Evolutionary conservation across 1,140 invertebrate species (phyloP), one percentile per base, ranked within the genome.

Genomic region (Tetramorium alpestre): DNA sequence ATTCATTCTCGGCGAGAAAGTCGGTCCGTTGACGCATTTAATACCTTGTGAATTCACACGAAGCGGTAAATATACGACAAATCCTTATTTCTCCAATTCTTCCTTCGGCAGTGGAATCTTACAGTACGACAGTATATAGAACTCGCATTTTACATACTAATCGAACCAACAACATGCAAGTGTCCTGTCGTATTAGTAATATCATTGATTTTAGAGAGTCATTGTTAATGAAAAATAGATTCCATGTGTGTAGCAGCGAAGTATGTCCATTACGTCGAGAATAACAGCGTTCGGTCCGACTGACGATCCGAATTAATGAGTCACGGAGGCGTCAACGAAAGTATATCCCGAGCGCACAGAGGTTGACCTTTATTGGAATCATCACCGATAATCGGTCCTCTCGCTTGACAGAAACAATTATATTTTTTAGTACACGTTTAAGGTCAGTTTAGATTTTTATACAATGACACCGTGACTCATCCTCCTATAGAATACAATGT

Each of bases 361-460:
- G 56, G 28, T 64, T 38, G 75, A 81, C 58, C 62, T 62, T 80
- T 60, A 87, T 82, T 80, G 62, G 49, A 22, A 73, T 11, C 47
- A 51, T 62, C n/a, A 28, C 62, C 77, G 77, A 82, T 41, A 84
- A 84, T 89, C 81, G 82, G 51, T 65, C 87, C 54, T 88, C 84
- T 87, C 86, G 85, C 86, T 88, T 87, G 78, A 62, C 88, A 92
- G 60, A 87, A 90, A 73, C 87, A 89, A 90, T 91, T 88, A 88
- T 86, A 91, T 94, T 94, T 93, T 93, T 93, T 92, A 92, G 89
- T 92, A 92, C 85, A 88, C 86, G 80, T 91, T 78, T 93, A 92
- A 94, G 91, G 92, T 93, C 93, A 93, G 92, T 93, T 94, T 94
- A 94, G 93, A 94, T 93, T 94, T 94, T 94, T 93, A 93, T 94